phyloP scores from a whole-genome alignment of 2,888 invertebrate species.

The Liopterus haemorrhoidalis region DNA sequence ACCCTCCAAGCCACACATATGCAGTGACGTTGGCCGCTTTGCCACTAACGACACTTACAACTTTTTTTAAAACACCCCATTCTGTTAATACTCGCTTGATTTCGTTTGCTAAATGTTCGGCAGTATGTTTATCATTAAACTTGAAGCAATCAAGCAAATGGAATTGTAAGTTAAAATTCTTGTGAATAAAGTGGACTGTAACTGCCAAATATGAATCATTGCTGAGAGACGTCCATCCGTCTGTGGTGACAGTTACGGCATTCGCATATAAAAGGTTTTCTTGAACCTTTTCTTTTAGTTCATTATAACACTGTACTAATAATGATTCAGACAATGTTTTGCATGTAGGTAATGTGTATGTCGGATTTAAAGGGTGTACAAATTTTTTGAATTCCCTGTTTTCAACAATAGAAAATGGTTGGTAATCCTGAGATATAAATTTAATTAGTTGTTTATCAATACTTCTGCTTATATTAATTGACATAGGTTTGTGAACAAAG shows the following conservation, averaged over 20 bases:
- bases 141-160: conserved; percentile 29
- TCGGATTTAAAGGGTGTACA: conserved; percentile 24
- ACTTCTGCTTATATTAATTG: too few relatives aligned
- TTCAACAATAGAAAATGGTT: conserved; percentile 31
- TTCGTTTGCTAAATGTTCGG: conserved; percentile 31
- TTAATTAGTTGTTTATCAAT: conserved; percentile 34
- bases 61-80: conserved; percentile 33
- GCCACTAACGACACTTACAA: conserved; percentile 34
- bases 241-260: conserved; percentile 34
- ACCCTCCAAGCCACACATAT: conserved; percentile 25
- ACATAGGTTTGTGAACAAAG: too few relatives aligned
- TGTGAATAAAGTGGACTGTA: conserved; percentile 32
- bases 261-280: conserved; percentile 14
- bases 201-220: conserved; percentile 35
- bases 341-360: conserved; percentile 27
- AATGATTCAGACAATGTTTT: conserved; percentile 29
- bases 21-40: conserved; percentile 36
- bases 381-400: conserved; percentile 29
- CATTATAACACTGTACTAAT: conserved; percentile 33
- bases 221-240: conserved; percentile 37
- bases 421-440: conserved; percentile 27
- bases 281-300: conserved; percentile 28
- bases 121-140: conserved; percentile 32
- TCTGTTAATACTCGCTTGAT: conserved; percentile 30
- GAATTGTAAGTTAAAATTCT: conserved; percentile 32